These are phyloP conservation scores for Hoplodrina ambigua DNA, from an alignment of 2,888 invertebrate species.

Conservation along the genomic window DNA sequence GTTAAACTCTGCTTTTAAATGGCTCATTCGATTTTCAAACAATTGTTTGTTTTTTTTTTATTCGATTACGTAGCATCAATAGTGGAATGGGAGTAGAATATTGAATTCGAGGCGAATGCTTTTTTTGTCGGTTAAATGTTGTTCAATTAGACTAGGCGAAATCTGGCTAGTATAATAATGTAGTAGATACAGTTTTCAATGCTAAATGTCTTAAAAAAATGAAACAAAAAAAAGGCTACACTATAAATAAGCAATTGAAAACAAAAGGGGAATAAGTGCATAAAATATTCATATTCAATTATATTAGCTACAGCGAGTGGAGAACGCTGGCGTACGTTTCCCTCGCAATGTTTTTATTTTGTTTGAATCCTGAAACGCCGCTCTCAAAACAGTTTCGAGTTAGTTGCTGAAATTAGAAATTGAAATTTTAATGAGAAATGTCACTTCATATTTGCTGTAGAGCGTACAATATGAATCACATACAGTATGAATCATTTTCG, in stretches of 20 bases:
- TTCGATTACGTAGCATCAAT: conserved; percentile 8
- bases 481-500: conserved; percentile 37
- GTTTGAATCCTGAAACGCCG: conserved; percentile 2
- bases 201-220: conserved; percentile 1
- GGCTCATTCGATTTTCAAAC: conserved; percentile 55
- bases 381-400: conserved; percentile 12
- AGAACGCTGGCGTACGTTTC: conserved; percentile 13
- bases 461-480: conserved; percentile 39
- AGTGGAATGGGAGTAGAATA: conserved; percentile 30
- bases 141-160: background rate
- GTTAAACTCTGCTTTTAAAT: conserved; percentile 66
- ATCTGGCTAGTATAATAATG: conserved; percentile 2
- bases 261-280: conserved; percentile 24
- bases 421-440: conserved; percentile 48
- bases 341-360: conserved; percentile 37
- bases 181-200: background rate
- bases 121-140: conserved; percentile 10
- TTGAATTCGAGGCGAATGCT: conserved; percentile 19
- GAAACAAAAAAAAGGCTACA: background rate
- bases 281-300: conserved; percentile 47
- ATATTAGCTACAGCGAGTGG: conserved; percentile 15
- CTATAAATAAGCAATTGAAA: conserved; percentile 21
- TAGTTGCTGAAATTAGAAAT: conserved; percentile 38
- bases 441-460: conserved; percentile 34
- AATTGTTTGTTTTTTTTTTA: conserved; percentile 38